Percentiles rank a stretch among this genome's conserved stretches.
phyloP scores from a whole-genome alignment of 2,113 vertebrate genomes.

The Bagarius yarrelli region DNA sequence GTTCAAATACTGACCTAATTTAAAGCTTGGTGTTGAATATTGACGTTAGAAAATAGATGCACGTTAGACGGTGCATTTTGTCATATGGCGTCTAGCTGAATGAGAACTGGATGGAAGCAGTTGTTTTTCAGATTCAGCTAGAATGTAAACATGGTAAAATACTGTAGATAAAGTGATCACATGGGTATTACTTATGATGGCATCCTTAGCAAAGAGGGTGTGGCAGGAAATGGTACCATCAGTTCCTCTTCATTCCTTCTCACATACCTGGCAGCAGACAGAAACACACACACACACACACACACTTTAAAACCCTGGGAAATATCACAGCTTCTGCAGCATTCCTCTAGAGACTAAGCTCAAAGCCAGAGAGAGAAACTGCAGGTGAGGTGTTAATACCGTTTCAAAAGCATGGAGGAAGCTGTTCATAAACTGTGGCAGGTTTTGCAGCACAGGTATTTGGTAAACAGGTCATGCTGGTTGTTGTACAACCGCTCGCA shows the following conservation, averaged over 20 bases:
- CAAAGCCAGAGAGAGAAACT: background rate
- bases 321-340: slow-evolving; percentile 1
- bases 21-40: background rate
- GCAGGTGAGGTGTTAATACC: background rate
- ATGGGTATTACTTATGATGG: background rate
- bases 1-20: background rate
- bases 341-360: background rate
- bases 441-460: background rate
- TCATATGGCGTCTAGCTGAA: background rate
- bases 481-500: slow-evolving; percentile 2
- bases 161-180: background rate
- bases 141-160: background rate
- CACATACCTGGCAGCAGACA: background rate
- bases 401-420: background rate
- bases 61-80: background rate
- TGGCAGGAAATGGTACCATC: background rate
- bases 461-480: slow-evolving; percentile 12
- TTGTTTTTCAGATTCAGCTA: background rate
- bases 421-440: background rate
- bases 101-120: background rate
- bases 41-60: background rate
- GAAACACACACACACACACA: background rate
- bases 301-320: background rate
- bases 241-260: background rate
- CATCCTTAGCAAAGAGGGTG: background rate